Conservation (phyloP, 2,888 invertebrate species). For the Aricia artaxerxes region DNA sequence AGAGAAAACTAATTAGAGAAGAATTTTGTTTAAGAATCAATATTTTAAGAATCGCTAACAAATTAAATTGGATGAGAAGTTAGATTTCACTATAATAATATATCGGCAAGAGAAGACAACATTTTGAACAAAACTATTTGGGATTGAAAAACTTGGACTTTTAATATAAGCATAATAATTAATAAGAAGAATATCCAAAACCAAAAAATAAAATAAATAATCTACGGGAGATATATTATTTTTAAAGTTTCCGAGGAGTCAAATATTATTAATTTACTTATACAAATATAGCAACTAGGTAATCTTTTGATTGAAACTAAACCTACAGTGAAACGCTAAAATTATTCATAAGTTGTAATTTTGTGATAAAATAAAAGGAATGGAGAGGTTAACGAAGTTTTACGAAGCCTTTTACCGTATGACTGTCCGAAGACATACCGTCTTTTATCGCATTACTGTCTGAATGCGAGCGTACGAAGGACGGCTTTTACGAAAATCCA, state of each 20-base stretch:
- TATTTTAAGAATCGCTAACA: background rate
- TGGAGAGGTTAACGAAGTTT: slow-evolving; percentile 26
- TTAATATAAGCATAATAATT: too few relatives aligned
- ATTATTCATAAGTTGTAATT: background rate
- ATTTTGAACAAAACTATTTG: background rate
- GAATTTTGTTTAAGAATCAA: background rate
- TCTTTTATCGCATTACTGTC: slow-evolving; percentile 36
- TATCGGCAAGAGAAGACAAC: background rate
- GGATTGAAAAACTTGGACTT: too few relatives aligned
- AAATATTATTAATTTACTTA: background rate
- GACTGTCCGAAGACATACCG: slow-evolving; percentile 35
- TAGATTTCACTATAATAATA: too few relatives aligned
- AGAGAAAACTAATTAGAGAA: background rate
- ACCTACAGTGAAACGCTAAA: background rate
- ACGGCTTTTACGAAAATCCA: slow-evolving; percentile 37
- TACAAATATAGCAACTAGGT: background rate
- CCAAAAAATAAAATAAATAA: background rate
- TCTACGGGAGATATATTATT: background rate
- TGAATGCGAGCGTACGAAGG: slow-evolving; percentile 34
- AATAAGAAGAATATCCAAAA: too few relatives aligned
- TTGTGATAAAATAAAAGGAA: slow-evolving; percentile 30
- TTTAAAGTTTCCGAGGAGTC: background rate
- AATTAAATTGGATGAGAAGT: background rate
- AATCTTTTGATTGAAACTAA: background rate
- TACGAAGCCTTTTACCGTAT: slow-evolving; percentile 27